Percentiles rank a stretch among this genome's conserved stretches.
phyloP scores from a whole-genome alignment of 2,888 invertebrate genomes.

The Archaeoteleia sp. region DNA sequence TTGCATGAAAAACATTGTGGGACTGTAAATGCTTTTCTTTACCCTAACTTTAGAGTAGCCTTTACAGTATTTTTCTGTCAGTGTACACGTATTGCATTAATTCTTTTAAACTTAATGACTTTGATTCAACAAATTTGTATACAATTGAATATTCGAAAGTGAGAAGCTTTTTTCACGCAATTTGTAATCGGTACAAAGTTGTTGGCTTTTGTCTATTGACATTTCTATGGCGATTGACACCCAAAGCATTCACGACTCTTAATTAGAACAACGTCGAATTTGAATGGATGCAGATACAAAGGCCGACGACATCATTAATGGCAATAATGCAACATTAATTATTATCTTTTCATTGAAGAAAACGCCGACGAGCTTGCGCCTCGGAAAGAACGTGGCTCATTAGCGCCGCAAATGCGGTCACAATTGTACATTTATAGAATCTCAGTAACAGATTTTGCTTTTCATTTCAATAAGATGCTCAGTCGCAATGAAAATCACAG shows the following conservation, averaged over 20 bases:
- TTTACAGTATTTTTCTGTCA: too few species aligned
- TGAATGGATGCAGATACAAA: background rate
- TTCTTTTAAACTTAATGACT: too few species aligned
- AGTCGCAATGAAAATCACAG: too few species aligned
- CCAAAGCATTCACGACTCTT: conserved; percentile 1
- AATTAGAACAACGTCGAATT: background rate
- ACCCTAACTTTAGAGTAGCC: too few species aligned
- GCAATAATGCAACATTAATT: conserved; percentile 1
- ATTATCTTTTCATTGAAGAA: conserved; percentile 3
- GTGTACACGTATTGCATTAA: too few species aligned
- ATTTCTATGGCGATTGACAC: conserved; percentile 6
- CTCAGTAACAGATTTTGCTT: background rate
- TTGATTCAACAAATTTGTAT: background rate
- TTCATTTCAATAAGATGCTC: too few species aligned
- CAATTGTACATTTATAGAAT: conserved; percentile 9
- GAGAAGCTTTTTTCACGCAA: background rate
- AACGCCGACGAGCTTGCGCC: conserved; percentile 2
- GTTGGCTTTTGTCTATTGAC: background rate
- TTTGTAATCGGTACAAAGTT: background rate
- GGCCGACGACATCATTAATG: background rate
- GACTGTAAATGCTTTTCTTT: too few species aligned
- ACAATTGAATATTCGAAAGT: background rate
- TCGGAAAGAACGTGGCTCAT: conserved; percentile 23
- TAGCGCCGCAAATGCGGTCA: conserved; percentile 2
- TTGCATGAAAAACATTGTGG: too few species aligned